A percentile compares a stretch with the other conserved stretches of the same genome.
Conservation (phyloP, 2,113 vertebrate species). For the Hassar affinis region DNA sequence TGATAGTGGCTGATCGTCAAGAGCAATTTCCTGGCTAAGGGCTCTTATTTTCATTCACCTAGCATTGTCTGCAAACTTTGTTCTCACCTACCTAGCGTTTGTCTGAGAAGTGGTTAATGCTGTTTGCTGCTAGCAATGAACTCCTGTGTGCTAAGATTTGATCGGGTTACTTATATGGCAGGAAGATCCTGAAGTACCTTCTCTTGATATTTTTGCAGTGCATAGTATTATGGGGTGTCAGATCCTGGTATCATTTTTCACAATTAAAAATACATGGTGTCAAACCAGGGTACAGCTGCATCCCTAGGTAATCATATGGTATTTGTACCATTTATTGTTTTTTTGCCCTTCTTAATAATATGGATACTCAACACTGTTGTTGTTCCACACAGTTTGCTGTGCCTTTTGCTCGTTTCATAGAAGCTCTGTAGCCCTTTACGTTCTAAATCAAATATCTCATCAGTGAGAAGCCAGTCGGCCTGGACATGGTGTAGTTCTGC, state of each 20-base stretch:
- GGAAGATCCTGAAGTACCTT: background rate
- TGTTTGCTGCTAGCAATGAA: background rate
- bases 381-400: background rate
- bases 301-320: background rate
- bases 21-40: background rate
- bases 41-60: background rate
- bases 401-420: conserved; percentile 4
- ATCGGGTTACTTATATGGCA: background rate
- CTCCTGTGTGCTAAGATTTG: background rate
- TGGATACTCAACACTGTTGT: background rate
- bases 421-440: background rate
- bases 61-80: background rate
- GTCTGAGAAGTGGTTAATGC: background rate
- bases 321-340: background rate
- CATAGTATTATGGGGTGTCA: background rate
- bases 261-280: background rate
- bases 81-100: background rate
- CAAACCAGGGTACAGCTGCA: background rate
- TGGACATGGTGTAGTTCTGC: background rate
- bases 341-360: background rate
- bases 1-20: background rate
- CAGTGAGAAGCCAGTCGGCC: conserved; percentile 2
- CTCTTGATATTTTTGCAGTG: background rate
- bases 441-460: background rate
- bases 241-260: background rate